Evolutionary conservation across 2,113 vertebrate genomes (phyloP).

Genomic region (Takifugu bimaculatus): DNA sequence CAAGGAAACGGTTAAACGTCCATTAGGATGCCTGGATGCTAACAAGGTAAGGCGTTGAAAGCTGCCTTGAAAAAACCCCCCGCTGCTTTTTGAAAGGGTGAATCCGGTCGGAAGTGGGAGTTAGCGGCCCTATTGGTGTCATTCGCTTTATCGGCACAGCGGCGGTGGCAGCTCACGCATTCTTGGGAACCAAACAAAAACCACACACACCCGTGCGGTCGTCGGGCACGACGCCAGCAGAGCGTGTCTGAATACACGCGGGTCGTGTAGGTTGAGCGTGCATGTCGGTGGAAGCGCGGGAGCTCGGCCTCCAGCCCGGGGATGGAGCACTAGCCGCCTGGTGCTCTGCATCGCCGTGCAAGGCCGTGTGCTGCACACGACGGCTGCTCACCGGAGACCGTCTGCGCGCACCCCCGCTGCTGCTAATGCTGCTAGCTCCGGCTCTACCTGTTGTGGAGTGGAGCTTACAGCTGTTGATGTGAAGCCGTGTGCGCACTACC

Average conservation of each 20-base stretch:
- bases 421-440: not conserved
- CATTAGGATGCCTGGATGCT: constrained; percentile 27
- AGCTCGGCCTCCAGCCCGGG: constrained; percentile 54
- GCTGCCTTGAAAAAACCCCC: not conserved
- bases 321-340: constrained; percentile 19
- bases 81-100: not conserved
- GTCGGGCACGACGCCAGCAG: accelerated
- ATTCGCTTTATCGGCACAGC: constrained; percentile 21
- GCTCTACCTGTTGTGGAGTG: constrained; percentile 7
- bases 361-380: not conserved
- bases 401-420: not conserved
- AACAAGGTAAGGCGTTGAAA: constrained; percentile 56
- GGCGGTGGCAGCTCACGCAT: constrained; percentile 1
- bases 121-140: constrained; percentile 45
- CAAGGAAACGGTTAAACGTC: constrained; percentile 40
- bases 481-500: constrained; percentile 3
- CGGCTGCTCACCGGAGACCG: constrained; percentile 13
- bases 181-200: not conserved
- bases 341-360: constrained; percentile 9
- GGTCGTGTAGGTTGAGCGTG: not conserved
- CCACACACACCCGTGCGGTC: not conserved
- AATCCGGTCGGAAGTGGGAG: constrained; percentile 16
- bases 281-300: constrained; percentile 2
- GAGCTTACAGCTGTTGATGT: not conserved
- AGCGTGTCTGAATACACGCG: too few species aligned